These are phyloP conservation scores for Bicyclus anynana DNA, from an alignment of 1,140 invertebrate species.

Conservation along the genomic window DNA sequence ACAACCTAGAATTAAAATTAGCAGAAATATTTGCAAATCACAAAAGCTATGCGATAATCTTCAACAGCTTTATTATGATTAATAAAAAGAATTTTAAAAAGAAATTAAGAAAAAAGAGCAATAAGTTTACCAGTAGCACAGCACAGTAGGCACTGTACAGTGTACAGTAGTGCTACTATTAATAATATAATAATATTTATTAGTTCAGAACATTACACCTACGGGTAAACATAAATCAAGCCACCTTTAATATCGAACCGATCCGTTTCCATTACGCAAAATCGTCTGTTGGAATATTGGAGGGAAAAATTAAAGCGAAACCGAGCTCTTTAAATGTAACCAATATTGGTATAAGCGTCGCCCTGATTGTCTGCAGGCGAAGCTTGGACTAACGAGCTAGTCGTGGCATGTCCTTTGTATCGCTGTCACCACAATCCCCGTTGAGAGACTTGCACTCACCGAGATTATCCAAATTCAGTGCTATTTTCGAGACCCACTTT, in stretches of 20 bases:
- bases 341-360: constrained; percentile 30
- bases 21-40: too few relatives aligned
- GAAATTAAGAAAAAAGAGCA: too few relatives aligned
- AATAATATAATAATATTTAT: neutral
- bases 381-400: constrained; percentile 45
- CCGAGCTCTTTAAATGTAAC: constrained; percentile 22
- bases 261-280: constrained; percentile 15
- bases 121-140: too few relatives aligned
- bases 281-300: constrained; percentile 21
- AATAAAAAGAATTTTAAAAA: too few relatives aligned
- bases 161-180: too few relatives aligned
- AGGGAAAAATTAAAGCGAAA: constrained; percentile 12
- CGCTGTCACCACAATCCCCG: constrained; percentile 23
- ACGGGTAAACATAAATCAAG: constrained; percentile 15
- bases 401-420: constrained; percentile 17
- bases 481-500: neutral
- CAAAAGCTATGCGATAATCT: too few relatives aligned
- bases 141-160: too few relatives aligned
- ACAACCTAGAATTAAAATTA: too few relatives aligned
- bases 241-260: constrained; percentile 15
- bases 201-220: neutral
- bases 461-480: neutral
- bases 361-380: constrained; percentile 44
- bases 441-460: constrained; percentile 1
- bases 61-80: too few relatives aligned